Percentiles rank a stretch among this genome's conserved stretches.
Conservation (phyloP, 2,888 invertebrate species). For the Noctuana brunneofusca region DNA sequence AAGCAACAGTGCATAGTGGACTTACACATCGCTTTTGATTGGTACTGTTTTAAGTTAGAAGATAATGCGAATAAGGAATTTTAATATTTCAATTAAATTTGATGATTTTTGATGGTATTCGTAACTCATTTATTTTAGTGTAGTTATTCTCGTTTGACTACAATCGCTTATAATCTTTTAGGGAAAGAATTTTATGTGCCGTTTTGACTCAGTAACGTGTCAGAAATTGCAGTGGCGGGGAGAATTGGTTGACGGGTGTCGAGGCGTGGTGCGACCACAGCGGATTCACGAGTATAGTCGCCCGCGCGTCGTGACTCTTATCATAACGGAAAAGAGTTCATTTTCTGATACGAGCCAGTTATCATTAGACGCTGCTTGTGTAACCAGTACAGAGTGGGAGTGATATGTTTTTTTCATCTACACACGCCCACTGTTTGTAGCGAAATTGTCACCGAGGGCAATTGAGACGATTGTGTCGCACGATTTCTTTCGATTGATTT, state of each 20-base stretch:
- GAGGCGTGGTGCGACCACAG: conserved; percentile 78
- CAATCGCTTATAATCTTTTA: too few relatives aligned
- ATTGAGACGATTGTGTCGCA: conserved; percentile 52
- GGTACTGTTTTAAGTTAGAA: background rate
- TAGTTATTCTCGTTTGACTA: too few relatives aligned
- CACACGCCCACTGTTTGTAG: conserved; percentile 72
- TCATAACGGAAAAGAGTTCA: conserved; percentile 51
- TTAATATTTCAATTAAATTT: too few relatives aligned
- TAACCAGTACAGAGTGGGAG: conserved; percentile 75
- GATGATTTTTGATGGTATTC: too few relatives aligned
- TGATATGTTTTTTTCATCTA: conserved; percentile 78
- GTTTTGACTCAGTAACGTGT: too few relatives aligned
- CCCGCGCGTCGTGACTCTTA: conserved; percentile 52
- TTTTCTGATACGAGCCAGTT: conserved; percentile 44
- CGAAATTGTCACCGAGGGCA: conserved; percentile 59
- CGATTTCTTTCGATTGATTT: conserved; percentile 48
- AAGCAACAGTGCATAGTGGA: conserved; percentile 38
- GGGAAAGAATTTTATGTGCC: too few relatives aligned
- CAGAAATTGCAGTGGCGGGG: too few relatives aligned
- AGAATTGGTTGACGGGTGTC: conserved; percentile 81
- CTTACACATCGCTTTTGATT: conserved; percentile 12
- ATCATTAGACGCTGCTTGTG: conserved; percentile 46
- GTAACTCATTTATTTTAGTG: too few relatives aligned
- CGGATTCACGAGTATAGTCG: conserved; percentile 52
- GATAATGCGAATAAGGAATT: background rate